A percentile compares a stretch with the other conserved stretches of the same genome.
Evolutionary conservation across 2,797 vertebrate species (phyloP).

Genomic region (Natrix natrix): DNA sequence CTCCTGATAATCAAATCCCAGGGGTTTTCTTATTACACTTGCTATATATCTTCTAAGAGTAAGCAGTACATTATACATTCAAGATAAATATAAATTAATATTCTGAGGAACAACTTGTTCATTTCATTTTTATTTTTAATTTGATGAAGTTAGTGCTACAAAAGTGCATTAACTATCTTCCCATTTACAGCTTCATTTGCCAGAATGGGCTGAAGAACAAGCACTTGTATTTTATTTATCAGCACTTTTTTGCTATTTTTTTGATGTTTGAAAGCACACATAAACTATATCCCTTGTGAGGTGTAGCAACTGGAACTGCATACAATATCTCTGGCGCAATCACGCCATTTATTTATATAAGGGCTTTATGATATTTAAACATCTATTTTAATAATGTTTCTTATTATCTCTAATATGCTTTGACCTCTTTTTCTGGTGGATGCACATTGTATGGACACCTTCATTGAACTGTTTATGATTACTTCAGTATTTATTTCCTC

Average conservation of each 20-base stretch:
- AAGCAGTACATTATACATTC: neutral
- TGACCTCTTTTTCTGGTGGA: neutral
- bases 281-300: neutral
- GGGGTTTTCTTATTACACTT: slow-evolving; percentile 3
- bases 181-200: neutral
- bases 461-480: neutral
- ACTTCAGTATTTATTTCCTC: neutral
- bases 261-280: neutral
- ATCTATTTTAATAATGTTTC: neutral
- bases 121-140: slow-evolving; percentile 16
- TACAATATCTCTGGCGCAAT: neutral
- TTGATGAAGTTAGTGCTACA: slow-evolving; percentile 4
- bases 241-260: neutral
- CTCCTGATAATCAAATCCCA: slow-evolving; percentile 29
- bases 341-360: neutral
- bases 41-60: slow-evolving; percentile 6
- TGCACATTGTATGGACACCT: neutral
- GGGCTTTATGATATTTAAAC: neutral
- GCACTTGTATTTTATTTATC: slow-evolving; percentile 13
- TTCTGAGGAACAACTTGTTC: slow-evolving; percentile 31
- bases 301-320: neutral
- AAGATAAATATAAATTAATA: slow-evolving; percentile 19
- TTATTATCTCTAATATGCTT: neutral
- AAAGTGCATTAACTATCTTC: slow-evolving; percentile 2
- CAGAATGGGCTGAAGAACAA: slow-evolving; percentile 5